These are phyloP conservation scores for Euschistus heros DNA, from an alignment of 1,140 invertebrate species.

Conservation along the genomic window DNA sequence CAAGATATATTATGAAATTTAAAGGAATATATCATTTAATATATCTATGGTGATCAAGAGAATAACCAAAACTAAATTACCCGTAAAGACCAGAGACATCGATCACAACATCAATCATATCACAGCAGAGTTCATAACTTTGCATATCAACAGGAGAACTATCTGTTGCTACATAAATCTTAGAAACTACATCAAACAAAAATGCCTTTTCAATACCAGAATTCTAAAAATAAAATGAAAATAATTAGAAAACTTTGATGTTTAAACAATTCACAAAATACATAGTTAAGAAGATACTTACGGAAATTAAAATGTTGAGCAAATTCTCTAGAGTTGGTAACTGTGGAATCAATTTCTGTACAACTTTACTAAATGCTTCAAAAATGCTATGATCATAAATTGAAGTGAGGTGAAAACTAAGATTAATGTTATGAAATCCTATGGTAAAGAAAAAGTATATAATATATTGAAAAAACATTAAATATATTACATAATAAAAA, in stretches of 20 bases:
- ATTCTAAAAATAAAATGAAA: constrained; percentile 54
- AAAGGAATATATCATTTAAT: too few species aligned
- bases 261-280: constrained; percentile 2
- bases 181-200: constrained; percentile 95
- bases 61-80: constrained; percentile 45
- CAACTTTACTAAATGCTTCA: constrained; percentile 99
- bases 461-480: neutral
- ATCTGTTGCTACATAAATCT: constrained; percentile 99
- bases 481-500: neutral
- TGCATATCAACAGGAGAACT: constrained; percentile 99
- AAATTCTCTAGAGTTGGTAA: constrained; percentile 94
- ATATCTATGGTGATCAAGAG: too few species aligned
- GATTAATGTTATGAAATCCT: constrained; percentile 70
- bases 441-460: constrained; percentile 30
- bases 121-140: constrained; percentile 97
- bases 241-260: constrained; percentile 12
- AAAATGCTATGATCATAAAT: constrained; percentile 99
- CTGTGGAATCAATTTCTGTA: constrained; percentile 97
- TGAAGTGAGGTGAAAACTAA: constrained; percentile 95
- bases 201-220: constrained; percentile 98
- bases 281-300: constrained; percentile 43
- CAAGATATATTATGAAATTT: too few species aligned
- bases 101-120: constrained; percentile 99
- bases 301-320: constrained; percentile 97
- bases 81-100: constrained; percentile 99